Evolutionary conservation across 2,888 invertebrate species (phyloP).

Genomic region (Catocala fraxini): DNA sequence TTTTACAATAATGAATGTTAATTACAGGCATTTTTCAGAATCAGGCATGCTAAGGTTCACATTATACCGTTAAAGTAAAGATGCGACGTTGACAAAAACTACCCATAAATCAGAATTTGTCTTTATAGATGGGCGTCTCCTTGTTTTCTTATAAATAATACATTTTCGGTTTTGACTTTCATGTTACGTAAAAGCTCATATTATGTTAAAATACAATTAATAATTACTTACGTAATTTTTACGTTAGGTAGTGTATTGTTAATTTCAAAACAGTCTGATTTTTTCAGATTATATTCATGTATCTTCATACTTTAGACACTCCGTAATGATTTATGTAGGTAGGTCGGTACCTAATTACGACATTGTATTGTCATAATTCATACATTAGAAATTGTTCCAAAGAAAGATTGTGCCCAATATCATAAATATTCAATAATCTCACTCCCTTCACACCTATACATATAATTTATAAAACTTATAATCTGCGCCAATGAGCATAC

Average conservation of each 20-base stretch:
- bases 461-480: slow-evolving; percentile 5
- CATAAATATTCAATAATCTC: slow-evolving; percentile 54
- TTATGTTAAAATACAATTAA: too few relatives aligned
- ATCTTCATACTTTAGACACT: too few relatives aligned
- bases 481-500: slow-evolving; percentile 3
- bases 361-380: neutral
- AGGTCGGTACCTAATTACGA: too few relatives aligned
- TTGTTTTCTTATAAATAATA: too few relatives aligned
- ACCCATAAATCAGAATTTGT: too few relatives aligned
- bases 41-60: slow-evolving; percentile 2
- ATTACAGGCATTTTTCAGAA: slow-evolving; percentile 32
- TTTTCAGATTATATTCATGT: too few relatives aligned
- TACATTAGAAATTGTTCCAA: slow-evolving; percentile 14
- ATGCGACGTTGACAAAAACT: slow-evolving; percentile 1
- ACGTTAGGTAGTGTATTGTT: neutral
- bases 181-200: too few relatives aligned
- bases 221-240: neutral
- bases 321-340: too few relatives aligned
- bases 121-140: too few relatives aligned
- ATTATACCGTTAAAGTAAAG: slow-evolving; percentile 5
- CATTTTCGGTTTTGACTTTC: too few relatives aligned
- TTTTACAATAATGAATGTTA: slow-evolving; percentile 39
- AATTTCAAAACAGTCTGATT: neutral
- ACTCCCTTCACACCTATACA: slow-evolving; percentile 44
- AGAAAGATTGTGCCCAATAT: slow-evolving; percentile 25